Percentiles rank a stretch among this genome's conserved stretches.
Conservation (phyloP, 2,113 vertebrate genomes). For the Chinchilla lanigera region DNA sequence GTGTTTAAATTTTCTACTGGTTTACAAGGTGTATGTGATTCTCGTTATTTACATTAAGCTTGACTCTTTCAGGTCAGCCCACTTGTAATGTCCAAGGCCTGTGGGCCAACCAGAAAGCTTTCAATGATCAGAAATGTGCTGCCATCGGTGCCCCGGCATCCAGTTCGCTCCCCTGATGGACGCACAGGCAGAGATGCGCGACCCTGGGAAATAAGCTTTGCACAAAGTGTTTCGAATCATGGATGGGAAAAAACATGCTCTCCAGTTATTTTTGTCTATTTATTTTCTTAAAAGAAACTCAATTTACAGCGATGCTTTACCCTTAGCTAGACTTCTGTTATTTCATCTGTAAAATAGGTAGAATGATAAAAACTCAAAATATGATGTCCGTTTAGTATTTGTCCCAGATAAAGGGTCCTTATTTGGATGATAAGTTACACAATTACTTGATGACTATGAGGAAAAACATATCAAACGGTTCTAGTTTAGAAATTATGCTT, state of each 20-base stretch:
- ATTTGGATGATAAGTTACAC: neutral
- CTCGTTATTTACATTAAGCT: neutral
- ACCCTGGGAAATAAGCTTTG: neutral
- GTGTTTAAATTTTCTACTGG: neutral
- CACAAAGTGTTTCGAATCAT: neutral
- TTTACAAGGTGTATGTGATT: neutral
- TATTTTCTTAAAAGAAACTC: neutral
- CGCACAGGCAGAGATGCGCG: accelerated
- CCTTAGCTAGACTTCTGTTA: neutral
- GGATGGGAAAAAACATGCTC: neutral
- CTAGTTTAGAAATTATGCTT: neutral
- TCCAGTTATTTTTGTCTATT: neutral
- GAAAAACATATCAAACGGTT: neutral
- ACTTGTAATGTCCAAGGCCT: neutral
- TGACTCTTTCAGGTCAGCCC: neutral
- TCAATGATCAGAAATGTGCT: neutral
- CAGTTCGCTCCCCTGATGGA: neutral
- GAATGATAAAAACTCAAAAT: neutral
- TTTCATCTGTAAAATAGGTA: neutral
- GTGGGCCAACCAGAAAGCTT: neutral
- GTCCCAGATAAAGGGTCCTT: neutral
- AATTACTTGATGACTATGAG: neutral
- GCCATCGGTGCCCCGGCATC: neutral
- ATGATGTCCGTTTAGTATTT: neutral
- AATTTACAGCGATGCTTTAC: neutral